Percentiles rank a stretch among this genome's conserved stretches.
These are phyloP conservation scores for Lepetodrilus schrolli DNA, from an alignment of 2,888 invertebrate species.

Conservation along the genomic window DNA sequence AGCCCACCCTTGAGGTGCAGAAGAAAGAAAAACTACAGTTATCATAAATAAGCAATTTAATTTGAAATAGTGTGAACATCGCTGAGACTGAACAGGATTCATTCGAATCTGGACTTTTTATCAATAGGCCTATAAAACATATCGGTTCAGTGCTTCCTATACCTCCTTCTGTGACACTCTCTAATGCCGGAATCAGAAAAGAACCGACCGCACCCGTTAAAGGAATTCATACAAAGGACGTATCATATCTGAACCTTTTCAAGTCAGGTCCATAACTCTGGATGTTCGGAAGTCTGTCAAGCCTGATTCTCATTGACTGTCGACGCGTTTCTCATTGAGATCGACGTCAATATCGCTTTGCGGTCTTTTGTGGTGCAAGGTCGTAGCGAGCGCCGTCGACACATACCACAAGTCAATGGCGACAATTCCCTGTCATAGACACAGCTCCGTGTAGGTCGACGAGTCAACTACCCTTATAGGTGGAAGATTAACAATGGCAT, in stretches of 20 bases:
- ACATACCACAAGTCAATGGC: slow-evolving; percentile 7
- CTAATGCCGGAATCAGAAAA: not conserved
- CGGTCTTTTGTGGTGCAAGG: not conserved
- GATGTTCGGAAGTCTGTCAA: not conserved
- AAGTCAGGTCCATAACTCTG: not conserved
- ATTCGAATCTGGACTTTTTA: not conserved
- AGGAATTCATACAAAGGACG: not conserved
- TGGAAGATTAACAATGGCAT: slow-evolving; percentile 8
- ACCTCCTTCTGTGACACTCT: not conserved
- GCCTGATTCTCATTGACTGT: slow-evolving; percentile 9
- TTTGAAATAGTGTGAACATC: not conserved
- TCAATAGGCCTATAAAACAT: slow-evolving; percentile 4
- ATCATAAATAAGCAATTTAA: slow-evolving; percentile 19
- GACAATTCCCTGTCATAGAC: not conserved
- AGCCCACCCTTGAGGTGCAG: not conserved
- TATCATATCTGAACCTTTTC: not conserved
- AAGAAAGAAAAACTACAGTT: slow-evolving; percentile 16
- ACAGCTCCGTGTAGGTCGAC: not conserved
- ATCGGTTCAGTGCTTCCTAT: not conserved
- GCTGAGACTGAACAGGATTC: not conserved
- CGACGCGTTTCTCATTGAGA: slow-evolving; percentile 4
- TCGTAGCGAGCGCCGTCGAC: not conserved
- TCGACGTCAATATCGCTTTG: slow-evolving; percentile 12
- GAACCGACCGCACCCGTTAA: not conserved
- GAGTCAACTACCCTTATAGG: not conserved